phyloP scores from a whole-genome alignment of 1,140 invertebrate species.

The Halesus radiatus region DNA sequence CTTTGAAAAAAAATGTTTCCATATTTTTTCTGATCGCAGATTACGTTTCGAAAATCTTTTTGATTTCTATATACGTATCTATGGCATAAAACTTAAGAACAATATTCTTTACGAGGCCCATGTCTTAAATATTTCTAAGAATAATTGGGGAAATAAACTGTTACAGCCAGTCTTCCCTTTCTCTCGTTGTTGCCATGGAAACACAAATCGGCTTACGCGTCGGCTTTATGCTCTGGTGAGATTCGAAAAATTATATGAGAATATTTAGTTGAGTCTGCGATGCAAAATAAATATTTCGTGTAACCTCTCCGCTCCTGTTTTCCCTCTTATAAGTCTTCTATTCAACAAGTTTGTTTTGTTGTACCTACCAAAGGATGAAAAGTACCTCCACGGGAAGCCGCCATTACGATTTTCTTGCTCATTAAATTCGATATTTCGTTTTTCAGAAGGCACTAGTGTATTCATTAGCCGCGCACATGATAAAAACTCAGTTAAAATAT shows the following conservation, averaged over 20 bases:
- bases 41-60: too few species aligned
- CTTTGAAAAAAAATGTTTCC: too few species aligned
- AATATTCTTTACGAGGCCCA: constrained; percentile 13
- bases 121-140: constrained; percentile 6
- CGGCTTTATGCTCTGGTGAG: constrained; percentile 23
- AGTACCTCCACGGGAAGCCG: too few species aligned
- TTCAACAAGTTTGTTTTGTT: constrained; percentile 15
- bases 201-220: constrained; percentile 37
- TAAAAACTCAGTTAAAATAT: too few species aligned
- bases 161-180: background rate
- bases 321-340: background rate
- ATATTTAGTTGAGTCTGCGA: constrained; percentile 6
- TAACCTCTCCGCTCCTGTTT: constrained; percentile 6
- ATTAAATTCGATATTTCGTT: too few species aligned
- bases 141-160: constrained; percentile 38
- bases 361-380: too few species aligned
- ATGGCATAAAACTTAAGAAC: background rate
- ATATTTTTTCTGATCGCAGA: too few species aligned
- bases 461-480: too few species aligned
- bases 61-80: too few species aligned
- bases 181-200: constrained; percentile 7
- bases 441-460: too few species aligned
- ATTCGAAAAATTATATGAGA: constrained; percentile 32
- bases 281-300: constrained; percentile 24
- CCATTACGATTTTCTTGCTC: too few species aligned